A percentile compares a stretch with the other conserved stretches of the same genome.
These are phyloP conservation scores for Decapterus maruadsi DNA, from an alignment of 2,797 vertebrate species.

Conservation along the genomic window DNA sequence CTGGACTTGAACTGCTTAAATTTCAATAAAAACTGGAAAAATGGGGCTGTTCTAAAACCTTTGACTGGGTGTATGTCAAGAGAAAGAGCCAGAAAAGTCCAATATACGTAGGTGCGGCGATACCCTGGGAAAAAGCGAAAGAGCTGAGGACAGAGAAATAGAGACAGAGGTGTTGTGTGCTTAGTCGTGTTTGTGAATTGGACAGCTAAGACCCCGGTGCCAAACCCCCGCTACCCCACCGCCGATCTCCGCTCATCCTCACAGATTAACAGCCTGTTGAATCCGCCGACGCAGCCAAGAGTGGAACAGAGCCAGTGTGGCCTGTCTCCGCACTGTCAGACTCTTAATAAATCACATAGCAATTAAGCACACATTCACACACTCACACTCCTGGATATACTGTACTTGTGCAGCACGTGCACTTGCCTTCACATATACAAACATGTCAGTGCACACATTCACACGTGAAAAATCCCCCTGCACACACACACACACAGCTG, in stretches of 20 bases:
- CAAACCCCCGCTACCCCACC: not conserved
- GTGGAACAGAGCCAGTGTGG: constrained; percentile 36
- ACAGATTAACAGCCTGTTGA: constrained; percentile 66
- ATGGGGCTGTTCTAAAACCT: no score
- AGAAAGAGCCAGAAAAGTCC: constrained; percentile 22
- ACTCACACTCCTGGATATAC: constrained; percentile 12
- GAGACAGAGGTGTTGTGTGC: constrained; percentile 9
- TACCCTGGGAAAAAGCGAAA: constrained; percentile 25
- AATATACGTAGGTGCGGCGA: not conserved
- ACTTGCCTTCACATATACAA: not conserved
- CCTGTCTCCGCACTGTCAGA: constrained; percentile 39
- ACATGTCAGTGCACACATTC: constrained; percentile 9
- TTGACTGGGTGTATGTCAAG: constrained; percentile 6
- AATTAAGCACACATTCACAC: constrained; percentile 59
- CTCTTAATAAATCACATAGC: constrained; percentile 60
- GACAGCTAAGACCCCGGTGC: constrained; percentile 9
- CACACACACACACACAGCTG: constrained; percentile 5
- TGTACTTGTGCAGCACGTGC: not conserved
- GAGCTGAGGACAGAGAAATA: constrained; percentile 16
- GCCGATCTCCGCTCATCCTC: constrained; percentile 53
- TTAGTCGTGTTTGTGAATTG: constrained; percentile 4
- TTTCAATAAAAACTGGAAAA: no score
- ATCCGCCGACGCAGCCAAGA: constrained; percentile 49
- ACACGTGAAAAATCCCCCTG: not conserved
- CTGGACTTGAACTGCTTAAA: no score